phyloP scores from a whole-genome alignment of 2,797 vertebrate species.

The Glossophaga mutica region DNA sequence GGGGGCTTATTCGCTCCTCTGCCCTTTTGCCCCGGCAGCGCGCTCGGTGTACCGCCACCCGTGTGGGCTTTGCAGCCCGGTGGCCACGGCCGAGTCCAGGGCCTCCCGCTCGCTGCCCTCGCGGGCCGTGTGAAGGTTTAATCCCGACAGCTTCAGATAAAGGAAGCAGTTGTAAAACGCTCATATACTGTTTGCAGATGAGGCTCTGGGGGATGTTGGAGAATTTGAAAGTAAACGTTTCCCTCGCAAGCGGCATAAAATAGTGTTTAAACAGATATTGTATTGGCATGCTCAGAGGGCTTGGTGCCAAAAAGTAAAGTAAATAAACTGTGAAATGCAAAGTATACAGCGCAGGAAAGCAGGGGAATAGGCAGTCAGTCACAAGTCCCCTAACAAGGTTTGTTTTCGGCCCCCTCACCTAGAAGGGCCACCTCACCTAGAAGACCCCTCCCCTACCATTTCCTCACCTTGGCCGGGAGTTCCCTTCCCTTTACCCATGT shows the following conservation, averaged over 20 bases:
- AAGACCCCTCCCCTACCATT: constrained; percentile 32
- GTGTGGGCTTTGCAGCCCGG: not conserved
- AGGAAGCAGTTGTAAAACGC: constrained; percentile 80
- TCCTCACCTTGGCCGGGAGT: constrained; percentile 47
- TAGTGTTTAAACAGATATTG: constrained; percentile 86
- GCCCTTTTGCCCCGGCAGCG: not conserved
- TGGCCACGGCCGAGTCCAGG: not conserved
- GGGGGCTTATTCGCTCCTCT: not conserved
- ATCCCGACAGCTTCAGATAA: constrained; percentile 75
- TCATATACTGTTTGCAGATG: constrained; percentile 63
- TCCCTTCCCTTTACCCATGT: not conserved
- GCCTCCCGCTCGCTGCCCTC: not conserved
- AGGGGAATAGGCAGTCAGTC: constrained; percentile 73
- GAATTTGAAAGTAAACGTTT: constrained; percentile 83
- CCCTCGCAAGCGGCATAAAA: constrained; percentile 80
- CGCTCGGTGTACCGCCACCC: not conserved
- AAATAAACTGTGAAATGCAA: constrained; percentile 86
- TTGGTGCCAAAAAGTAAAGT: constrained; percentile 84
- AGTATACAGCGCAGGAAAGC: constrained; percentile 81
- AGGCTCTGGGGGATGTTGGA: constrained; percentile 78
- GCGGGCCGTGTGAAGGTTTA: constrained; percentile 65
- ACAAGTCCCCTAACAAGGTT: constrained; percentile 73
- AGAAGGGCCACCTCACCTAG: constrained; percentile 65
- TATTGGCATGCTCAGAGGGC: constrained; percentile 81
- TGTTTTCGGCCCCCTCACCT: constrained; percentile 75